Evolutionary conservation across 1,140 invertebrate species (phyloP), one percentile per base, ranked within the genome.

Genomic region (Scaptomyza pallida): DNA sequence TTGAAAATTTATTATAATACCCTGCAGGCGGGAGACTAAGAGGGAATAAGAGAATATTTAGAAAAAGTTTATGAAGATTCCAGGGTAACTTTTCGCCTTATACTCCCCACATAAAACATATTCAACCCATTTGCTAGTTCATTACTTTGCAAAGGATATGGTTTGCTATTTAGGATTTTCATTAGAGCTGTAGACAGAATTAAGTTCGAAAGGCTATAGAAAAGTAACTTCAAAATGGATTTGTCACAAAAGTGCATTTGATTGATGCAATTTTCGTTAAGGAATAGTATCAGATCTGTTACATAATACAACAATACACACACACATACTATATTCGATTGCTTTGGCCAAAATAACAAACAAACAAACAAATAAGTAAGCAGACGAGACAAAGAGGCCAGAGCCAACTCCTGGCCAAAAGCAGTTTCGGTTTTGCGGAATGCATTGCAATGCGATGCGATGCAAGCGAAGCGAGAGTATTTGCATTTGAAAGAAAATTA

Each of bases 401-500:
- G 23, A n/a, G n/a, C n/a, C 23, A 5, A 5, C 23, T 26, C 23
- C 23, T 26, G 23, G 23, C 23, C 23, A 26, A 26, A 48, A 35
- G 5, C 37, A 37, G 41, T 10, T 64, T 41, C 30, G 8, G 26
- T 12, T 2, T 19, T 26, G 45, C 55, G 6, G 26, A 30, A 30
- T 30, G 26, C 26, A 30, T 30, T 30, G 30, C 3, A 54, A 60
- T n/a, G 3, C 17, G 13, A 47, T 45, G 30, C 26, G 13, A 47
- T 45, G 30, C 26, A 13, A 33, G 40, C 26, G 48, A 40, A 43
- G 33, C 12, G 43, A 19, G 52, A 56, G 60, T 88, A 86, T 86
- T 86, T 86, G 81, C 81, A 86, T 86, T 78, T 72, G 73, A 86
- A 88, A 78, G 77, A 81, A 86, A 81, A 88, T 88, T 86, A 86